These are phyloP conservation scores for Gortyna flavago DNA, from an alignment of 2,888 invertebrate genomes.

Conservation along the genomic window DNA sequence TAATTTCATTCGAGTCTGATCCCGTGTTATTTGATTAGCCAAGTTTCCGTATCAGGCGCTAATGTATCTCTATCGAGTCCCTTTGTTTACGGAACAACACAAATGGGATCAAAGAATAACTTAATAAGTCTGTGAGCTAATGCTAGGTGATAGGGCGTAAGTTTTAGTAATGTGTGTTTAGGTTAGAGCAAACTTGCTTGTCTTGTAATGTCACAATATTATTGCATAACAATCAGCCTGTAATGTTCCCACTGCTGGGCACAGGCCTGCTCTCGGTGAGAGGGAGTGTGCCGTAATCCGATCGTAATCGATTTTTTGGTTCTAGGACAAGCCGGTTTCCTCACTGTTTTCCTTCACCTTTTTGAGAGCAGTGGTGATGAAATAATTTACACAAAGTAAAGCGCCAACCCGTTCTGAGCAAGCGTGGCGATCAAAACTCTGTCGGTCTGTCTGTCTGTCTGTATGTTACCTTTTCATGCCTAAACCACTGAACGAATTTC, in stretches of 20 bases:
- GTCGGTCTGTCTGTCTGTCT: too few species aligned
- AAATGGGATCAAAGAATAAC: slow-evolving; percentile 51
- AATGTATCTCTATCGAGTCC: slow-evolving; percentile 53
- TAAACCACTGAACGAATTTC: too few species aligned
- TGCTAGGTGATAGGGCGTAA: not conserved
- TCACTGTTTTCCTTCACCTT: not conserved
- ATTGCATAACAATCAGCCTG: not conserved
- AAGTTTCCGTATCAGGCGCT: slow-evolving; percentile 60
- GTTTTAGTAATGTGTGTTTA: not conserved
- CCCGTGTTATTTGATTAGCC: slow-evolving; percentile 57
- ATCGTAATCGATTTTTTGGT: not conserved
- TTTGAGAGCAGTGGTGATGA: not conserved
- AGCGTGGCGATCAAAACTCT: too few species aligned
- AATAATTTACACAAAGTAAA: not conserved
- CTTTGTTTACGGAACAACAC: slow-evolving; percentile 41
- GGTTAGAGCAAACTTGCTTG: not conserved
- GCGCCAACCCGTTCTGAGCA: too few species aligned
- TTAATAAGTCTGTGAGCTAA: slow-evolving; percentile 15
- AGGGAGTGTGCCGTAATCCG: too few species aligned
- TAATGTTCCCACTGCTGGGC: not conserved
- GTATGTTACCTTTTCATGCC: too few species aligned
- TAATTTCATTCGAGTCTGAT: slow-evolving; percentile 47
- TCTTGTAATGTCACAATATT: not conserved
- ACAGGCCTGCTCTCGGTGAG: not conserved
- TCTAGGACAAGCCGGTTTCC: not conserved